Evolutionary conservation across 2,888 invertebrate species (phyloP), one percentile per base, ranked within the genome.

Genomic region (Horisme vitalbata): DNA sequence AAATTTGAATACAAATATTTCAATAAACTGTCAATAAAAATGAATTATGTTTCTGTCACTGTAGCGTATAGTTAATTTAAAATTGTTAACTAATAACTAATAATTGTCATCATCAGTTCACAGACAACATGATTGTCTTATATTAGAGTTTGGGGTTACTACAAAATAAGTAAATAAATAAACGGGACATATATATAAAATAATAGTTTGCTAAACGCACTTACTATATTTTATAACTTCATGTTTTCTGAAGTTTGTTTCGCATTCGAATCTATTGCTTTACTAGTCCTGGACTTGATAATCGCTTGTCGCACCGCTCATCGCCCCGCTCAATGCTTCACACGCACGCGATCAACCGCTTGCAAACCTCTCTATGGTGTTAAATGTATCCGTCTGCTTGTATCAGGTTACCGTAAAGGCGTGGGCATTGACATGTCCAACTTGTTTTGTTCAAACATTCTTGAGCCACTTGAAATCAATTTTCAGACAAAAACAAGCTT

Each of bases 341-440:
- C 45, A 43, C 65, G 45, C 76, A 72, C 73, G 73, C 78, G 57
- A 74, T 61, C 65, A 57, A 62, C 67, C 66, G 71, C 75, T 72
- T 65, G 75, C 75, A 45, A 75, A 73, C 71, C 82, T 81, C 77
- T 76, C 72, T 55, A 60, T 72, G 71, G 87, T 85, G 88, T 87
- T 86, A 87, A 87, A 86, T 81, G 88, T 86, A 85, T 84, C 83
- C 82, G 82, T 76, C 77, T 73, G 77, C 71, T 77, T 75, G 79
- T 87, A 87, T 89, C 89, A 69, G 73, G 86, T 89, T 89, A 86
- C 89, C 73, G 76, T 83, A 75, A 82, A 88, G 84, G 89, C 89
- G 89, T 89, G 87, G 88, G 89, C 89, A 89, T 86, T 83, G 88
- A 85, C 87, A 82, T 85, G 85, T 84, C 78, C 75, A 72, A 79